Evolutionary conservation across 1,140 invertebrate genomes (phyloP).

Genomic region (Drosophila pectinifera): DNA sequence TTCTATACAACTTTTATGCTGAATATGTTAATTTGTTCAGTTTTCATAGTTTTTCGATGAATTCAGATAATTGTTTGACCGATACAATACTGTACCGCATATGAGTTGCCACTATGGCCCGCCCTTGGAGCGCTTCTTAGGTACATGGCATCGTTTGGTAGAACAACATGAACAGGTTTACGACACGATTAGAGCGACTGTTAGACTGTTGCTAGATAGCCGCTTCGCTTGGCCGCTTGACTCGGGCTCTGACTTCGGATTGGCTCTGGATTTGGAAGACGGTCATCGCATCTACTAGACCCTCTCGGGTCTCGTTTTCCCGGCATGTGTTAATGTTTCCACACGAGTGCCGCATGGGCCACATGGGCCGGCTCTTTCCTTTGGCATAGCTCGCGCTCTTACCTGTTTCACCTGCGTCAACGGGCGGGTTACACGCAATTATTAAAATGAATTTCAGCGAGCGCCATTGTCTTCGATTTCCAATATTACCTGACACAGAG

Average conservation of each 20-base stretch:
- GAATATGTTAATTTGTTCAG: conserved; percentile 2
- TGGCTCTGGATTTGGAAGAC: conserved; percentile 12
- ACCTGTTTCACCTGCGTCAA: conserved; percentile 51
- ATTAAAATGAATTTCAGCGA: conserved; percentile 52
- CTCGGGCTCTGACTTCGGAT: conserved; percentile 14
- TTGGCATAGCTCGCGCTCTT: conserved; percentile 20
- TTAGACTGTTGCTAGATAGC: conserved; percentile 38
- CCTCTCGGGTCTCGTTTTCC: conserved; percentile 53
- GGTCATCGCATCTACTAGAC: conserved; percentile 17
- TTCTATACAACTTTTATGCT: neutral
- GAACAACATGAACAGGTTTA: conserved; percentile 57
- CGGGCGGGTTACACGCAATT: conserved; percentile 59
- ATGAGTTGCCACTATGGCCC: conserved; percentile 9
- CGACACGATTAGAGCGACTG: conserved; percentile 46
- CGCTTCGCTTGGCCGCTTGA: conserved; percentile 38
- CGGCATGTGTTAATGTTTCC: conserved; percentile 60
- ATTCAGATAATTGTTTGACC: conserved; percentile 2
- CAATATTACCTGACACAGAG: conserved; percentile 26
- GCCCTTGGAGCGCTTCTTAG: conserved; percentile 16
- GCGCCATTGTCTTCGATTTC: conserved; percentile 59
- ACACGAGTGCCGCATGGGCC: conserved; percentile 43
- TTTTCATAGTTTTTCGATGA: neutral
- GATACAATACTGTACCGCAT: conserved; percentile 29
- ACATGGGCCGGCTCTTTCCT: conserved; percentile 34
- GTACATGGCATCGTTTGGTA: conserved; percentile 32